Conservation (phyloP, 1,140 invertebrate species). For the Cydia amplana region DNA sequence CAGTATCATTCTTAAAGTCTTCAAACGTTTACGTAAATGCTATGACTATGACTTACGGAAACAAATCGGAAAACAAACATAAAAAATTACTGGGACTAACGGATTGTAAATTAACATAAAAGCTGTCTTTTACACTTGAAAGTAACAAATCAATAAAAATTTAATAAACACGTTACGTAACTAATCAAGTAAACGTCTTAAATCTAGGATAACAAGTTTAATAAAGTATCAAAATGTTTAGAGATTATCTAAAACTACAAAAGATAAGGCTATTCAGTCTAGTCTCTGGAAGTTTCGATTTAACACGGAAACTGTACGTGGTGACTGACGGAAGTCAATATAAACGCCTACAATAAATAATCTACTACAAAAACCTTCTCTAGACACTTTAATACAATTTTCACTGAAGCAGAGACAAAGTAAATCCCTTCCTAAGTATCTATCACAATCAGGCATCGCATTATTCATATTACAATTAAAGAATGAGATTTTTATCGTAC, state of each 20-base stretch:
- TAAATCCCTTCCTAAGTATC: constrained; percentile 30
- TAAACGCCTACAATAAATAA: constrained; percentile 19
- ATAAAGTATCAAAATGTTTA: constrained; percentile 23
- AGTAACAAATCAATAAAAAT: constrained; percentile 39
- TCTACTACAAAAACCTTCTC: constrained; percentile 20
- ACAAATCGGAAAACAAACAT: constrained; percentile 15
- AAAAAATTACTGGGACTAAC: not conserved
- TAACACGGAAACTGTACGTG: constrained; percentile 26
- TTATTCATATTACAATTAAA: constrained; percentile 12
- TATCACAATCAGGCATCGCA: constrained; percentile 37
- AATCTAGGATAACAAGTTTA: constrained; percentile 22
- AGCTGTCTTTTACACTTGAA: constrained; percentile 33
- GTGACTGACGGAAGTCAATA: constrained; percentile 5
- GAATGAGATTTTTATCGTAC: constrained; percentile 38
- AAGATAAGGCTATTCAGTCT: constrained; percentile 32
- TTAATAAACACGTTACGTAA: constrained; percentile 36
- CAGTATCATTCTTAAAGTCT: constrained; percentile 35
- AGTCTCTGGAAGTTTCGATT: constrained; percentile 26
- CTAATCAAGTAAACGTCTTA: constrained; percentile 32
- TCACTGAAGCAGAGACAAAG: constrained; percentile 3
- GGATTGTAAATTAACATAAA: constrained; percentile 29
- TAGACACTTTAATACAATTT: constrained; percentile 25
- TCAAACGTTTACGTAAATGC: constrained; percentile 28
- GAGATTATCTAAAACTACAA: constrained; percentile 24
- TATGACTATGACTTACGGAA: constrained; percentile 26